Evolutionary conservation across 2,888 invertebrate genomes (phyloP).

Genomic region (Alviniconcha strummeri): DNA sequence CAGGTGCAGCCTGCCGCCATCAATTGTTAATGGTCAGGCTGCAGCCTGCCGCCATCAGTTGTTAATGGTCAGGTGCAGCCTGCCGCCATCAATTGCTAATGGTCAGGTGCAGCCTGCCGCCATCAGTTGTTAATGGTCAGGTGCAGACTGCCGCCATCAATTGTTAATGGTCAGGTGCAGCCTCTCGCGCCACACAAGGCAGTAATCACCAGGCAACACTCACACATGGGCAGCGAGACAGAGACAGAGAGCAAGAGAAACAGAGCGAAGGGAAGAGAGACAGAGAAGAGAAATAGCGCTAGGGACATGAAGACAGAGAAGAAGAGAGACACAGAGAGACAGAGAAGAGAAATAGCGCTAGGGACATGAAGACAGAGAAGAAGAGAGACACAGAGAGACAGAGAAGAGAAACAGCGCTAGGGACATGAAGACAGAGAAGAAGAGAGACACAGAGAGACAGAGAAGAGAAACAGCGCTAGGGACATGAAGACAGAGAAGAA

Average conservation of each 20-base stretch:
- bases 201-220: not conserved
- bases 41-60: too few relatives aligned
- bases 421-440: constrained; percentile 24
- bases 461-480: constrained; percentile 7
- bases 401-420: constrained; percentile 21
- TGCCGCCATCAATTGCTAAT: too few relatives aligned
- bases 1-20: too few relatives aligned
- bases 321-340: constrained; percentile 17
- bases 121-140: too few relatives aligned
- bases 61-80: too few relatives aligned
- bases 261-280: constrained; percentile 4
- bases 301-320: not conserved
- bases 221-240: constrained; percentile 12
- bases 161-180: too few relatives aligned
- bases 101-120: too few relatives aligned
- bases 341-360: not conserved
- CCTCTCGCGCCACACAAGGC: not conserved
- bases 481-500: constrained; percentile 28
- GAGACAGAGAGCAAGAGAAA: not conserved
- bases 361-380: not conserved
- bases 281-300: constrained; percentile 8
- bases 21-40: too few relatives aligned
- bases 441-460: constrained; percentile 1
- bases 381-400: not conserved
- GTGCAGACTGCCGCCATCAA: too few relatives aligned